Percentiles rank a stretch among this genome's conserved stretches.
phyloP scores from a whole-genome alignment of 2,888 invertebrate species.

The Eulithis prunata region DNA sequence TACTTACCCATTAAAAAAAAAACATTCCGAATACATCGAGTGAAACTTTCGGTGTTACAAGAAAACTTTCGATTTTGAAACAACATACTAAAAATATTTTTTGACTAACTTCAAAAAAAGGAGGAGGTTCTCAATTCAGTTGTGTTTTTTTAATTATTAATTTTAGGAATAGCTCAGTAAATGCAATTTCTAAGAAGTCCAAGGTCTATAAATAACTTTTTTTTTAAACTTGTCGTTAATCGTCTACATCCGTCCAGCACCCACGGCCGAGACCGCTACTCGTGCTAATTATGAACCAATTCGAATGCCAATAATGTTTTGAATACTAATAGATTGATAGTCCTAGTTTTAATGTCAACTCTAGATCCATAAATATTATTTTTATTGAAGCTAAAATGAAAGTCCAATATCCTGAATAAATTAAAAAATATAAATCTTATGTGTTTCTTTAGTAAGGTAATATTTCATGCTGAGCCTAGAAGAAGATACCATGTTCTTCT shows the following conservation, averaged over 20 bases:
- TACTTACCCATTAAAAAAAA: too few relatives aligned
- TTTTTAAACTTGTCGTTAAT: background rate
- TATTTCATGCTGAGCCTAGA: too few relatives aligned
- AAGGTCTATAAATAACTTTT: background rate
- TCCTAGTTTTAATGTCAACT: slow-evolving; percentile 1
- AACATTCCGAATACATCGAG: too few relatives aligned
- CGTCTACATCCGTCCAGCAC: slow-evolving; percentile 19
- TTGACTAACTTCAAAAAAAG: background rate
- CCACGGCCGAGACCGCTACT: slow-evolving; percentile 47
- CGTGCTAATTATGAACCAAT: slow-evolving; percentile 47
- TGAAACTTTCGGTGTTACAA: too few relatives aligned
- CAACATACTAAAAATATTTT: too few relatives aligned
- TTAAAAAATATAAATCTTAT: background rate
- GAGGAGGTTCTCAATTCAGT: too few relatives aligned
- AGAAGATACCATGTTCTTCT: too few relatives aligned
- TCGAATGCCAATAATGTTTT: slow-evolving; percentile 41
- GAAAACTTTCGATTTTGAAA: too few relatives aligned
- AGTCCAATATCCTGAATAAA: background rate
- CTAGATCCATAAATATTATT: slow-evolving; percentile 4
- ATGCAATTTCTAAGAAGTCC: background rate
- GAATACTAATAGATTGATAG: slow-evolving; percentile 44
- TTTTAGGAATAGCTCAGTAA: too few relatives aligned
- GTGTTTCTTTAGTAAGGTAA: background rate
- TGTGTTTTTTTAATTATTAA: too few relatives aligned
- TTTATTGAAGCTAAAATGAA: slow-evolving; percentile 4